Evolutionary conservation across 2,888 invertebrate genomes (phyloP).

Genomic region (Drosophila infuscata): DNA sequence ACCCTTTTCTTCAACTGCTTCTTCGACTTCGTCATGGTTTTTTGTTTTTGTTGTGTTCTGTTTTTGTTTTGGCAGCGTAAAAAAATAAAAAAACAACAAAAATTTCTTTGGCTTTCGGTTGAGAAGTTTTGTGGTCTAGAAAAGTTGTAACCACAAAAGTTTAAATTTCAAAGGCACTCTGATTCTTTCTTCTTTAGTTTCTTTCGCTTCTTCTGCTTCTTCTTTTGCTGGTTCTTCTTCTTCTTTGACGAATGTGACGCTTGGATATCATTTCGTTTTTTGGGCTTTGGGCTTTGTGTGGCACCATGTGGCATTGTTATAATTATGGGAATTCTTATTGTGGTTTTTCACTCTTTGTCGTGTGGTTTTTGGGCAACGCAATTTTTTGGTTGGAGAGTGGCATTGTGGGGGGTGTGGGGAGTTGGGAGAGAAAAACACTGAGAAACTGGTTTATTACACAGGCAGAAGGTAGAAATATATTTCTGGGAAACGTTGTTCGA

Average conservation of each 20-base stretch:
- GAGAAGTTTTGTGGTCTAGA: constrained; percentile 77
- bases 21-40: constrained; percentile 5
- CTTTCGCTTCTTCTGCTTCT: constrained; percentile 18
- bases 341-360: constrained; percentile 71
- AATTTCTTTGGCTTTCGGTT: constrained; percentile 66
- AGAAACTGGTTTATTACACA: constrained; percentile 59
- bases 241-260: constrained; percentile 60
- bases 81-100: constrained; percentile 23
- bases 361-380: constrained; percentile 66
- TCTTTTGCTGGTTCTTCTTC: constrained; percentile 27
- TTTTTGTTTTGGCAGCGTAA: constrained; percentile 61
- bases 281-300: constrained; percentile 12
- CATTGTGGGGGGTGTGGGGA: neutral
- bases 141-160: constrained; percentile 66
- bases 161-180: constrained; percentile 62
- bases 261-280: constrained; percentile 69
- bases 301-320: constrained; percentile 63
- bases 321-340: constrained; percentile 79
- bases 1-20: constrained; percentile 34
- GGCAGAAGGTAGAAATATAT: constrained; percentile 20
- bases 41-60: constrained; percentile 43
- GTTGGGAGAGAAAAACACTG: neutral
- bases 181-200: constrained; percentile 37
- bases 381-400: constrained; percentile 33
- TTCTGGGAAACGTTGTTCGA: constrained; percentile 22